Evolutionary conservation across 2,113 vertebrate species (phyloP).

Genomic region (Aptenodytes patagonicus): DNA sequence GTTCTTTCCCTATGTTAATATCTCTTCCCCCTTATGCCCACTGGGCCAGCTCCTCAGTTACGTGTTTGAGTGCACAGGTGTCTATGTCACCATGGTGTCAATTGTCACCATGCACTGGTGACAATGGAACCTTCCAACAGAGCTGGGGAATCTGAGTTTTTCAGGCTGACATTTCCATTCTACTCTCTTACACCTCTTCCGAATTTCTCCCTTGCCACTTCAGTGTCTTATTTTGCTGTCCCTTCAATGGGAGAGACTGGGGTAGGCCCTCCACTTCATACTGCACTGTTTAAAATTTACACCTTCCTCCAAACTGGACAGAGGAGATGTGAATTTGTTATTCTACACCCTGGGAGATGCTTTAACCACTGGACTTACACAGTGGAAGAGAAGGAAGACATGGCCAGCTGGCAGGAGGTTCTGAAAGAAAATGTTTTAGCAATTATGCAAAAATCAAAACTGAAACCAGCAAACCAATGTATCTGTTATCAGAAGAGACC

Average conservation of each 20-base stretch:
- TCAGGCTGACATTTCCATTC: background rate
- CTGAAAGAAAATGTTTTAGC: background rate
- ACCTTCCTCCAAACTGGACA: background rate
- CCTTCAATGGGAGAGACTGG: background rate
- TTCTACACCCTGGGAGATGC: background rate
- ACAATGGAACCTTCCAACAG: background rate
- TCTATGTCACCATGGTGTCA: fast-evolving
- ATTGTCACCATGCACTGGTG: background rate
- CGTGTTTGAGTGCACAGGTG: fast-evolving
- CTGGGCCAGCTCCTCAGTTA: background rate
- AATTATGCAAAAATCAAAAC: background rate
- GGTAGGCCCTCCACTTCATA: background rate
- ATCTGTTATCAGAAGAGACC: background rate
- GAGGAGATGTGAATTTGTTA: background rate
- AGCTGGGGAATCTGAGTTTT: background rate
- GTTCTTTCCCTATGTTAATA: fast-evolving
- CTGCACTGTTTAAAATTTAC: background rate
- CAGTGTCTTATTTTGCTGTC: background rate
- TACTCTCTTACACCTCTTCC: background rate
- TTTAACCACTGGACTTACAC: background rate
- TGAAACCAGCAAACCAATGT: background rate
- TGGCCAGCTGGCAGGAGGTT: background rate
- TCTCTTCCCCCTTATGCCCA: background rate
- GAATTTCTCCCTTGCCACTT: background rate
- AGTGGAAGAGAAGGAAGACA: background rate